These are phyloP conservation scores for Caenorhabditis briggsae DNA, from an alignment of 1,140 invertebrate species.

Conservation along the genomic window DNA sequence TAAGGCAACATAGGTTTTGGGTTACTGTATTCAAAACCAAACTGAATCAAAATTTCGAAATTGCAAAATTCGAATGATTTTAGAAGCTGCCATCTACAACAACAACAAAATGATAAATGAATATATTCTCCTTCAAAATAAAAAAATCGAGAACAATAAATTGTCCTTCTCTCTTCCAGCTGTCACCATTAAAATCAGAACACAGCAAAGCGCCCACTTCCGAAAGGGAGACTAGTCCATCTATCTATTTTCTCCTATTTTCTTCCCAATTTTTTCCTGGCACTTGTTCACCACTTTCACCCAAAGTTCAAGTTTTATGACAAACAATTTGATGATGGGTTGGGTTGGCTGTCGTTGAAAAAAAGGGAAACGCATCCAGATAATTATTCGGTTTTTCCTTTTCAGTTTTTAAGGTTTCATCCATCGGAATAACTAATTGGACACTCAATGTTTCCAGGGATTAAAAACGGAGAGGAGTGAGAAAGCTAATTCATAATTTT, in stretches of 20 bases:
- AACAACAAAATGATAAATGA: constrained; percentile 20
- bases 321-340: constrained; percentile 53
- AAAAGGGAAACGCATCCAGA: constrained; percentile 44
- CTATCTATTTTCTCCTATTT: constrained; percentile 30
- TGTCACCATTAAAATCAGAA: constrained; percentile 4
- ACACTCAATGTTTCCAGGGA: constrained; percentile 39
- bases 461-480: background rate
- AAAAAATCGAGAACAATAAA: constrained; percentile 21
- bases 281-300: constrained; percentile 49
- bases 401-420: constrained; percentile 45
- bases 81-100: background rate
- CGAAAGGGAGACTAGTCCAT: constrained; percentile 37
- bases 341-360: constrained; percentile 6
- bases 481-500: constrained; percentile 16
- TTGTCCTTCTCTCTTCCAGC: background rate
- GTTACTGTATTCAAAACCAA: too few species aligned
- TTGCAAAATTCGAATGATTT: too few species aligned
- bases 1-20: too few species aligned
- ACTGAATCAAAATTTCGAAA: too few species aligned
- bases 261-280: constrained; percentile 41
- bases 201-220: constrained; percentile 5
- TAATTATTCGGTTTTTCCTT: constrained; percentile 54
- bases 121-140: background rate
- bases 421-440: constrained; percentile 49
- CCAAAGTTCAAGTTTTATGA: constrained; percentile 56